Base-by-base conservation (phyloP, 2,113 vertebrate genomes). In the Tinamus guttatus region DNA sequence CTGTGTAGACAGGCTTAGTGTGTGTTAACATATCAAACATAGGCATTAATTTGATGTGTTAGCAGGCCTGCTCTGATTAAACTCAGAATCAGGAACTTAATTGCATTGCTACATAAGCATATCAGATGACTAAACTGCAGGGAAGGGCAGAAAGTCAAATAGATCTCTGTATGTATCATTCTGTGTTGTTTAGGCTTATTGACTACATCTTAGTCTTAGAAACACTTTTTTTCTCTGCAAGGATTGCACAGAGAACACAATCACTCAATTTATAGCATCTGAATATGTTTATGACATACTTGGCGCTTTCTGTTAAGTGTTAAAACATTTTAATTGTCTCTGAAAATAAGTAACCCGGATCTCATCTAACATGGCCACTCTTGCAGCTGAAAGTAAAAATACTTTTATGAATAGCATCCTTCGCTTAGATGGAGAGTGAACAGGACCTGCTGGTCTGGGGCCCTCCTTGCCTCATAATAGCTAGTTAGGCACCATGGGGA, bases 1-100 rank as follows among this genome's bases (percentile, higher is more conserved):
- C n/a, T 90, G 71, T 93, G 83, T 94, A 78, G 86, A 81, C 56
- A 90, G 73, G 87, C 84, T 95, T 92, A 94, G 84, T 68, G 41
- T 64, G 45, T 83, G 80, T 94, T 94, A 93, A 92, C 89, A 83
- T 63, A 90, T 89, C 81, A 95, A 94, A 96, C 77, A 89, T 6
- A 45, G 36, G 49, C 41, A 81, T 81, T 89, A 94, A 92, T 86
- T 81, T 95, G 83, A 77, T 90, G 69, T 86, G 77, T 90, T 94
- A 94, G 69, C 83, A 94, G 81, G 64, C 81, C 51, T 87, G n/a
- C 60, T 92, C 45, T 92, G 73, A 90, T 86, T 92, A 93, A 94
- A 88, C 13, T 75, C 89, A 75, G 56, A 83, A 95, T 90, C 69
- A 87, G 86, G 89, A 81, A 94, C n/a, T 95, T 92, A 89, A 92